phyloP scores from a whole-genome alignment of 1,140 invertebrate species.

The Copidosoma floridanum region DNA sequence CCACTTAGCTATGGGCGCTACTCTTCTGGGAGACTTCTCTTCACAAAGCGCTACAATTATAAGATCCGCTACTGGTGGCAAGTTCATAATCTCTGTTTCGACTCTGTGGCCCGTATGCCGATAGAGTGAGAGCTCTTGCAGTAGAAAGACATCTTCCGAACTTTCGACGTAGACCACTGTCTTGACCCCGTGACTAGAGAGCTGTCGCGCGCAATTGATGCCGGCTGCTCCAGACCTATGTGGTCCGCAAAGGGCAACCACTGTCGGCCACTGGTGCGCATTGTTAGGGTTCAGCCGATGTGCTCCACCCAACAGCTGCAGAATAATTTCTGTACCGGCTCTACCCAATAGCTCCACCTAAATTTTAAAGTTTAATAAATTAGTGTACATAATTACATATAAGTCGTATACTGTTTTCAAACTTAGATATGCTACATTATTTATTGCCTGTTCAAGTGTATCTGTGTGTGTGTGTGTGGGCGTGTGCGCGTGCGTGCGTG shows the following conservation, averaged over 20 bases:
- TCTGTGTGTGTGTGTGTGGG: no score
- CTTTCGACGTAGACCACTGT: conserved; percentile 68
- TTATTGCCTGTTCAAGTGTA: no score
- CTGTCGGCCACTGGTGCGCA: conserved; percentile 75
- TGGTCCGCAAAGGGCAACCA: conserved; percentile 72
- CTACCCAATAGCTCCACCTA: conserved; percentile 74
- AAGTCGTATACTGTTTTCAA: no score
- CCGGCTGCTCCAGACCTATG: conserved; percentile 71
- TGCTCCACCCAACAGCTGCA: conserved; percentile 75
- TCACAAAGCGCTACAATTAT: conserved; percentile 68
- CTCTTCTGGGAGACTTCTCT: conserved; percentile 44
- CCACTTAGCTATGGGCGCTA: conserved; percentile 64
- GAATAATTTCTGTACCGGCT: conserved; percentile 74
- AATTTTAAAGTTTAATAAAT: no score
- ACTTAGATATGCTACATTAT: no score
- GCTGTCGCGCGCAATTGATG: conserved; percentile 74
- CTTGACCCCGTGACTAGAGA: conserved; percentile 78
- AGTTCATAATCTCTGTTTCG: conserved; percentile 56
- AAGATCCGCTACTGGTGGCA: conserved; percentile 66
- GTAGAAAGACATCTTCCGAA: conserved; percentile 50
- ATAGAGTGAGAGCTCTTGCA: conserved; percentile 66
- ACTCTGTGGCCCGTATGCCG: conserved; percentile 63
- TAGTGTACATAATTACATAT: no score
- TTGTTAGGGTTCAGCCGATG: conserved; percentile 76
- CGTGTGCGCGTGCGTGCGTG: no score